Percentiles rank a stretch among this genome's conserved stretches.
Evolutionary conservation across 2,797 vertebrate species (phyloP).

Genomic region (Gorsachius magnificus): DNA sequence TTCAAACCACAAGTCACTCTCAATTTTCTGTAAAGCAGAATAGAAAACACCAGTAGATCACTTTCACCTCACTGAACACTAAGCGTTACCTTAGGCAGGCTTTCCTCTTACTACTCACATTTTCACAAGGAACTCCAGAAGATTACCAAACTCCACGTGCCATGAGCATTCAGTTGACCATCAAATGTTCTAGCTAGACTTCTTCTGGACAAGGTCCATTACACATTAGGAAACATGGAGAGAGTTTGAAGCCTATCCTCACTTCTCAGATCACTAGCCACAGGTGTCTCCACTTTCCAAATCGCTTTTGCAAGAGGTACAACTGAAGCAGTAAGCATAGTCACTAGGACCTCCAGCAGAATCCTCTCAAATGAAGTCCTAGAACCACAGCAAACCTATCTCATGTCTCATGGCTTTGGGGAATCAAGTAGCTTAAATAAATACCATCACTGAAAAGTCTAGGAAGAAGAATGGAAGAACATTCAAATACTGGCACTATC

Average conservation of each 20-base stretch:
- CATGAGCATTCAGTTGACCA: background rate
- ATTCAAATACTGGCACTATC: background rate
- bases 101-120: background rate
- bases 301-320: background rate
- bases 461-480: background rate
- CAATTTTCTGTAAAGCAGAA: background rate
- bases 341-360: background rate
- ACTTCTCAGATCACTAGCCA: background rate
- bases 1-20: background rate
- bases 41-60: background rate
- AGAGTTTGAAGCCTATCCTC: background rate
- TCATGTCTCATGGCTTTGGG: background rate
- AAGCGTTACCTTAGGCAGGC: background rate
- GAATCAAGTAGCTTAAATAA: background rate
- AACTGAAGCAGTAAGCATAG: background rate
- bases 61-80: background rate
- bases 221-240: background rate
- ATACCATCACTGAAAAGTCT: background rate
- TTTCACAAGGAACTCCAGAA: background rate
- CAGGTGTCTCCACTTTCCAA: background rate
- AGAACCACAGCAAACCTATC: background rate
- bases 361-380: background rate
- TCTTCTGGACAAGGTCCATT: background rate
- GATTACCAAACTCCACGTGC: background rate
- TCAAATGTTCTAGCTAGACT: background rate